These are phyloP conservation scores for Drosophila fuyamai DNA, from an alignment of 1,140 invertebrate genomes.

Conservation along the genomic window DNA sequence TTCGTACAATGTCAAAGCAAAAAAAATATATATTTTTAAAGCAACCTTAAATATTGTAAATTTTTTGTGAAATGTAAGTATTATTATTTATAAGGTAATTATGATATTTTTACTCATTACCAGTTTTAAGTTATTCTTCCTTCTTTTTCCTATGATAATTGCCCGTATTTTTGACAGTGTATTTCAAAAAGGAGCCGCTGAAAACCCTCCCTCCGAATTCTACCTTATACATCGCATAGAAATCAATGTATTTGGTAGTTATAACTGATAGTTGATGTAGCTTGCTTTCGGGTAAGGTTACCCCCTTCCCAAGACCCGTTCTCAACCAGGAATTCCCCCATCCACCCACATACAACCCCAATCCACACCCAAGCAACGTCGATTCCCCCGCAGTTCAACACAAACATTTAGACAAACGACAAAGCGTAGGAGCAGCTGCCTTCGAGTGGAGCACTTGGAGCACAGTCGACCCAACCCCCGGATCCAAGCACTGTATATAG, in stretches of 20 bases:
- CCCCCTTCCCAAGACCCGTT: not conserved
- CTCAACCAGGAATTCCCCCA: slow-evolving; percentile 2
- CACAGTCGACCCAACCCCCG: slow-evolving; percentile 34
- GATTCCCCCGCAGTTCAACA: slow-evolving; percentile 56
- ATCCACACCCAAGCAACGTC: slow-evolving; percentile 5
- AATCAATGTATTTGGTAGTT: slow-evolving; percentile 70
- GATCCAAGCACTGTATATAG: not conserved
- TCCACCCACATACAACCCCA: slow-evolving; percentile 21
- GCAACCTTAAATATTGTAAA: not conserved
- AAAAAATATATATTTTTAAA: slow-evolving; percentile 49
- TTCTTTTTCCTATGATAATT: too few species aligned
- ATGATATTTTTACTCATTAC: too few species aligned
- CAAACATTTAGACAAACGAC: slow-evolving; percentile 74
- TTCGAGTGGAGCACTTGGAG: slow-evolving; percentile 66
- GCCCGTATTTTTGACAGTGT: not conserved
- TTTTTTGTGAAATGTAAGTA: too few species aligned
- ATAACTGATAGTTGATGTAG: slow-evolving; percentile 65
- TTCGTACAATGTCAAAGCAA: slow-evolving; percentile 26
- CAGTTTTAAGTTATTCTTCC: too few species aligned
- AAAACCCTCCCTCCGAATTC: not conserved
- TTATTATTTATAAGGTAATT: too few species aligned
- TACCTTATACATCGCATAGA: slow-evolving; percentile 31
- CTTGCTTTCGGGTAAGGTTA: slow-evolving; percentile 24
- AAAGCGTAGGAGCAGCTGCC: slow-evolving; percentile 67
- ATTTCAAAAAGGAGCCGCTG: not conserved